Evolutionary conservation across 2,888 invertebrate genomes (phyloP).

Genomic region (Drosophila trichaetosa): DNA sequence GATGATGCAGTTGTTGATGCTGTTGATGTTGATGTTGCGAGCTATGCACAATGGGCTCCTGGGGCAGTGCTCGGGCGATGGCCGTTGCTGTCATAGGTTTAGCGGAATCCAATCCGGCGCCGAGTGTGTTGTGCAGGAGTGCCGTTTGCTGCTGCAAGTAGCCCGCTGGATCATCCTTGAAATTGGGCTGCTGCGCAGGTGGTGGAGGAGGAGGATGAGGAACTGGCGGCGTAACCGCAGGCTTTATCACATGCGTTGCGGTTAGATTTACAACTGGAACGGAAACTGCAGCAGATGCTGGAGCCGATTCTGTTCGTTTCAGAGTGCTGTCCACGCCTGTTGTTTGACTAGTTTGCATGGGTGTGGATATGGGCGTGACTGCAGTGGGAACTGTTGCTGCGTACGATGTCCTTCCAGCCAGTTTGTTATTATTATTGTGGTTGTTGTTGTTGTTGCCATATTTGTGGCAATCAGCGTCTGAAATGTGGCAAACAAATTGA

Average conservation of each 20-base stretch:
- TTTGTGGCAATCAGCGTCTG: slow-evolving; percentile 70
- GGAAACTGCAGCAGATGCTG: slow-evolving; percentile 23
- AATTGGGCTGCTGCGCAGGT: slow-evolving; percentile 87
- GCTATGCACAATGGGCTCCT: slow-evolving; percentile 63
- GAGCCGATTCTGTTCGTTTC: slow-evolving; percentile 21
- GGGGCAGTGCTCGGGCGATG: slow-evolving; percentile 41
- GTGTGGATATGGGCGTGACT: slow-evolving; percentile 28
- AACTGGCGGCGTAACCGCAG: slow-evolving; percentile 20
- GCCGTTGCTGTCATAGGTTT: slow-evolving; percentile 32
- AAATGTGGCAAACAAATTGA: slow-evolving; percentile 54
- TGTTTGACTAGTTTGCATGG: slow-evolving; percentile 63
- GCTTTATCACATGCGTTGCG: slow-evolving; percentile 66
- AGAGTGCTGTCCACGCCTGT: slow-evolving; percentile 18
- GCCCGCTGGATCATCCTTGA: slow-evolving; percentile 96
- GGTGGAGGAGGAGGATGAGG: slow-evolving; percentile 21
- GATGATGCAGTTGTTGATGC: slow-evolving; percentile 67
- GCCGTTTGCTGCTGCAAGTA: slow-evolving; percentile 96
- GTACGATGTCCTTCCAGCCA: slow-evolving; percentile 35
- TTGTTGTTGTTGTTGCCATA: slow-evolving; percentile 61
- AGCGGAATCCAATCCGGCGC: slow-evolving; percentile 88
- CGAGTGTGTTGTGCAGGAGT: slow-evolving; percentile 90
- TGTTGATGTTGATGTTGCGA: slow-evolving; percentile 71
- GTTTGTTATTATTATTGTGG: slow-evolving; percentile 46
- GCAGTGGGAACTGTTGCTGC: slow-evolving; percentile 21
- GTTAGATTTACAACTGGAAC: slow-evolving; percentile 24